phyloP scores from a whole-genome alignment of 2,113 vertebrate genomes.

The Leiothrix lutea region DNA sequence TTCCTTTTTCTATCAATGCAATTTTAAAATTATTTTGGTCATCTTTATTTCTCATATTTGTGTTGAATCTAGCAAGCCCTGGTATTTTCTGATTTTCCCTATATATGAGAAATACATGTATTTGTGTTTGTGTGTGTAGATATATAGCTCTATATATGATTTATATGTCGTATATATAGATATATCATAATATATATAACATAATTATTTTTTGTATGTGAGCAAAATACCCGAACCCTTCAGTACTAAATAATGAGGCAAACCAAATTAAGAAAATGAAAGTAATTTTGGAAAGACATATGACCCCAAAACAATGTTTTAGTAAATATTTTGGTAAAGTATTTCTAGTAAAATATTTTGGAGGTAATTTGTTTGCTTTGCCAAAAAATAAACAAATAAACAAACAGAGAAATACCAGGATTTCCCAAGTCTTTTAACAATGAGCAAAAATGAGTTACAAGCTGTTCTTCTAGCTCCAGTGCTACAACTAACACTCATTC shows the following conservation, averaged over 20 bases:
- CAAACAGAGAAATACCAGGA: not conserved
- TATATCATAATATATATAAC: not conserved
- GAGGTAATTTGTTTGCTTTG: not conserved
- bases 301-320: not conserved
- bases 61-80: not conserved
- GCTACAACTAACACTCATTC: not conserved
- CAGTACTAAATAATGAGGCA: not conserved
- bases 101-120: not conserved
- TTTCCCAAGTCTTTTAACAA: not conserved
- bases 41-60: not conserved
- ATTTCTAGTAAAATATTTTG: not conserved
- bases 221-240: not conserved
- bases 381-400: not conserved
- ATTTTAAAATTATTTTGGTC: not conserved
- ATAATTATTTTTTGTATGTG: not conserved
- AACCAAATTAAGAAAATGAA: not conserved
- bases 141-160: not conserved
- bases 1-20: not conserved
- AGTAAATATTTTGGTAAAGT: not conserved
- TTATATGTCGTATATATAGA: rapidly evolving
- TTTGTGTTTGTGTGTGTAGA: rapidly evolving
- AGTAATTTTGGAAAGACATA: not conserved
- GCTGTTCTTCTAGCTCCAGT: not conserved
- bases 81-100: not conserved
- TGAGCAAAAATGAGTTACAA: not conserved